Conservation (phyloP, 2,113 vertebrate genomes). For the Cynopterus brachyotis region DNA sequence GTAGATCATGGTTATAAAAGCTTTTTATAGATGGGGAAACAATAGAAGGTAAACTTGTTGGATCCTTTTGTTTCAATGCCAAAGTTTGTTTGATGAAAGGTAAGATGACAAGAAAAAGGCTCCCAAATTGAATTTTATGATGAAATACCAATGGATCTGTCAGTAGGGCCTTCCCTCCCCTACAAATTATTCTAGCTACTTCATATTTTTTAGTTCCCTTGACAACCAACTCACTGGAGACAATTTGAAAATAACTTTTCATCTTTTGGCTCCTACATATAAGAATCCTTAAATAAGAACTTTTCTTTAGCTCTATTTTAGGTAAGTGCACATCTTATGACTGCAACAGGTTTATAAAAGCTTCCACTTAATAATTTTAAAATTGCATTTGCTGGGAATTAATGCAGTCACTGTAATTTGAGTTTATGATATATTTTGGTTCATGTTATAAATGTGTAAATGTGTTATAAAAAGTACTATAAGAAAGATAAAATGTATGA, state of each 20-base stretch:
- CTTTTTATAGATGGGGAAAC: neutral
- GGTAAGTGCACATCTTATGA: neutral
- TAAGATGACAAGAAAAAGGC: neutral
- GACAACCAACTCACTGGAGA: constrained; percentile 1
- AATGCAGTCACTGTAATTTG: neutral
- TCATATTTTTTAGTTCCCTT: neutral
- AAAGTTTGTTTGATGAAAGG: neutral
- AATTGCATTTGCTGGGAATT: neutral
- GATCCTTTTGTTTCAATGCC: neutral
- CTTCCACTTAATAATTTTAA: neutral
- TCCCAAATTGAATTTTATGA: neutral
- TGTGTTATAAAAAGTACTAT: neutral
- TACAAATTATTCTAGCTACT: neutral
- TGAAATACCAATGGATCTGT: neutral
- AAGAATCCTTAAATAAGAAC: constrained; percentile 5
- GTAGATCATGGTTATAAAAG: neutral
- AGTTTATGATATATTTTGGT: neutral
- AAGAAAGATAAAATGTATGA: neutral
- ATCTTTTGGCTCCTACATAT: neutral
- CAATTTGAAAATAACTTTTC: constrained; percentile 1
- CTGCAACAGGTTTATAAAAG: neutral
- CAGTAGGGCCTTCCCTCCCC: neutral
- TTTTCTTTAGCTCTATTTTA: neutral
- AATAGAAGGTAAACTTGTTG: neutral
- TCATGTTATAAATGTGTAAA: constrained; percentile 1